Evolutionary conservation across 2,113 vertebrate genomes (phyloP).

Genomic region (Rhabdornis inornatus): DNA sequence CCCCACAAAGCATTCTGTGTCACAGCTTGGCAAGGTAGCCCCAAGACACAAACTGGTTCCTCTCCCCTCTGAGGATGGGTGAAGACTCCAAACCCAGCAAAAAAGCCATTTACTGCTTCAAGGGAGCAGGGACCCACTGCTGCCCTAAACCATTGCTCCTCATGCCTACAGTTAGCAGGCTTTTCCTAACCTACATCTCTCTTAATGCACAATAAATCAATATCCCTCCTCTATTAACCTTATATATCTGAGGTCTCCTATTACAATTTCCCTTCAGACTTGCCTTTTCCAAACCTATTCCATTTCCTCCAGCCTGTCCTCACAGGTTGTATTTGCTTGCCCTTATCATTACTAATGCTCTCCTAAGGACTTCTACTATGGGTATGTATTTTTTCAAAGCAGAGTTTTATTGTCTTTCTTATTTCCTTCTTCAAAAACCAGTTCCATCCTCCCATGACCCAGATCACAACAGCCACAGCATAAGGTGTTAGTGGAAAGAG

Average conservation of each 20-base stretch:
- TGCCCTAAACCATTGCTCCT: neutral
- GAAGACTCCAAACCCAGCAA: neutral
- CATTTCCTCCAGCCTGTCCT: neutral
- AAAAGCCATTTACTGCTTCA: neutral
- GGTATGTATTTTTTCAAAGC: neutral
- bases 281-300: neutral
- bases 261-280: neutral
- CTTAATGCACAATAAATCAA: neutral
- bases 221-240: neutral
- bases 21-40: neutral
- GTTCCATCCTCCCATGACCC: neutral
- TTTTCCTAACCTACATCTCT: neutral
- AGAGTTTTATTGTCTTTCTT: neutral
- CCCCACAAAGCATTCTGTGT: neutral
- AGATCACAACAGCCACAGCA: neutral
- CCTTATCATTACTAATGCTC: neutral
- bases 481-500: neutral
- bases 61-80: fast-evolving
- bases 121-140: neutral
- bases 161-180: neutral
- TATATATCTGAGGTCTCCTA: neutral
- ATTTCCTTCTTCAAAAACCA: neutral
- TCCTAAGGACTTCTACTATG: neutral
- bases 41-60: neutral
- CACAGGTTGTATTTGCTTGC: neutral